Evolutionary conservation across 1,140 invertebrate species (phyloP).

Genomic region (Lordiphosa collinella): DNA sequence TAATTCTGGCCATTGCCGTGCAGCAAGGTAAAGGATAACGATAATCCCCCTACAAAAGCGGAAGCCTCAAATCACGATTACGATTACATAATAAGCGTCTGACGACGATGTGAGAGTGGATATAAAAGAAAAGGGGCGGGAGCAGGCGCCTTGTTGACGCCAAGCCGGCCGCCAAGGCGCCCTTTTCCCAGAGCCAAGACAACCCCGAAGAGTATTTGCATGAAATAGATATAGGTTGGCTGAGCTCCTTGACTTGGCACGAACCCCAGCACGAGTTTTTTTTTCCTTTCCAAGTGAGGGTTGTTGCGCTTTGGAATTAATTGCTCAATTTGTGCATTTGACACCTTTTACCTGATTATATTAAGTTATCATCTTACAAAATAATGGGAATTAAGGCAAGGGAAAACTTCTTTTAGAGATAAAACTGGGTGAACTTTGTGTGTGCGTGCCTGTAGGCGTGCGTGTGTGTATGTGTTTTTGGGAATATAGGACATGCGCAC

Average conservation of each 20-base stretch:
- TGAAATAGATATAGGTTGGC: conserved; percentile 1
- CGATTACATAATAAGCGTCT: conserved; percentile 61
- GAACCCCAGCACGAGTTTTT: not conserved
- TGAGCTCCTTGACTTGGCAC: not conserved
- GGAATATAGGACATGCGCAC: conserved; percentile 65
- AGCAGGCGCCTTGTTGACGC: conserved; percentile 33
- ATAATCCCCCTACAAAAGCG: conserved; percentile 14
- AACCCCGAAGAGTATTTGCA: conserved; percentile 26
- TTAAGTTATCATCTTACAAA: not conserved
- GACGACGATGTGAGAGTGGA: conserved; percentile 1
- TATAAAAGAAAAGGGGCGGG: not conserved
- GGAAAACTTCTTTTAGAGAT: not conserved
- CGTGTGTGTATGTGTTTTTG: conserved; percentile 25
- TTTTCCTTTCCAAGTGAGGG: not conserved
- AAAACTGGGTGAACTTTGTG: conserved; percentile 8
- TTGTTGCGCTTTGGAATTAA: not conserved
- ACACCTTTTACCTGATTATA: not conserved
- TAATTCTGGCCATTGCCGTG: conserved; percentile 67
- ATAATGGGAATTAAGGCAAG: not conserved
- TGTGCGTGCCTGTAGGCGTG: not conserved
- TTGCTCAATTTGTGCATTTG: too few relatives aligned
- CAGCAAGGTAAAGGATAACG: conserved; percentile 60
- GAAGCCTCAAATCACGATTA: conserved; percentile 31
- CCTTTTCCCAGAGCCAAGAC: conserved; percentile 32
- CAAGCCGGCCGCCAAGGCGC: conserved; percentile 63